Percentiles rank a stretch among this genome's conserved stretches.
Conservation (phyloP, 2,797 vertebrate genomes). For the Anableps anableps region DNA sequence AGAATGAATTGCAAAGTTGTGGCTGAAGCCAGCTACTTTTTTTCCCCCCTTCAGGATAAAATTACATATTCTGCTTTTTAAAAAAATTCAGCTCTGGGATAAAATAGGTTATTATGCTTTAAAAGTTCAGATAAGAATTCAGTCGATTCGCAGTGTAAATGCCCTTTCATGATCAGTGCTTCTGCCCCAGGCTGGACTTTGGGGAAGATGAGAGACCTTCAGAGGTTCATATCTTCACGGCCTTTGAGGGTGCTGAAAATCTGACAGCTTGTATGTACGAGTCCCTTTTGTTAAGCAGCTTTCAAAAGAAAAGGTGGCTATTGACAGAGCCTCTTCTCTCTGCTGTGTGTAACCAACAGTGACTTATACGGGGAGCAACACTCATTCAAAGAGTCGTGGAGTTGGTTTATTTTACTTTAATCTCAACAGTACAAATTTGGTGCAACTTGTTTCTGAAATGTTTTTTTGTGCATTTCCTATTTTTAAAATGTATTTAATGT, state of each 20-base stretch:
- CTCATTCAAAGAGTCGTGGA: background rate
- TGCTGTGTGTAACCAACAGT: too few species aligned
- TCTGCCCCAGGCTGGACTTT: background rate
- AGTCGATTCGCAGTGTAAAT: background rate
- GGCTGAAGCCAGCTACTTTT: background rate
- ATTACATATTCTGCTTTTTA: background rate
- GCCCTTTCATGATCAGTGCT: conserved; percentile 25
- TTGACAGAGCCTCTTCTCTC: too few species aligned
- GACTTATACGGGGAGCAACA: too few species aligned
- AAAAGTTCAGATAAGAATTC: conserved; percentile 6
- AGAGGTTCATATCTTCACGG: background rate
- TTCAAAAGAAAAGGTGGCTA: background rate
- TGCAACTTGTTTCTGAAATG: background rate
- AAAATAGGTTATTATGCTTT: background rate
- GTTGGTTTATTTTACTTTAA: background rate
- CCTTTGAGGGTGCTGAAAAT: background rate
- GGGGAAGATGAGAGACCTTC: conserved; percentile 15
- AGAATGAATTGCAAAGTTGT: conserved; percentile 3
- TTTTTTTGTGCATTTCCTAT: background rate
- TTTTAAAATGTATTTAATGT: background rate
- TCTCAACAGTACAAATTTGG: background rate
- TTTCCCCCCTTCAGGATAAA: background rate
- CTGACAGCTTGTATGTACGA: background rate
- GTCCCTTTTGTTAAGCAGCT: background rate
- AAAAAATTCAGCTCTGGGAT: background rate